Percentiles rank a stretch among this genome's conserved stretches.
Evolutionary conservation across 2,888 invertebrate species (phyloP).

Genomic region (Emmelina monodactyla): DNA sequence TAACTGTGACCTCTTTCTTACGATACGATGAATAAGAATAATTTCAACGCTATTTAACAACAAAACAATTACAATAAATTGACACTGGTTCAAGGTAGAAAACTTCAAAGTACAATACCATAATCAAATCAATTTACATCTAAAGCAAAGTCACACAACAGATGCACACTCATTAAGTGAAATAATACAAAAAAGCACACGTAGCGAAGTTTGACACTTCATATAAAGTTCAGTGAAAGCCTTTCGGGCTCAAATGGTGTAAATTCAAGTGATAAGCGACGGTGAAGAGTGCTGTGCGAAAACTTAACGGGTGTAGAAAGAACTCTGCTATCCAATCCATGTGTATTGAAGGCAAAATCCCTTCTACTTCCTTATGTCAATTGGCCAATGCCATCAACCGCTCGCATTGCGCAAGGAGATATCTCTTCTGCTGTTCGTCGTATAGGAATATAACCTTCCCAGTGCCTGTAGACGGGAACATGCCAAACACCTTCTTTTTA

Average conservation of each 20-base stretch:
- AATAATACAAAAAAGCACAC: background rate
- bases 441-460: slow-evolving; percentile 65
- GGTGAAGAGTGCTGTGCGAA: slow-evolving; percentile 40
- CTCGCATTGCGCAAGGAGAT: slow-evolving; percentile 46
- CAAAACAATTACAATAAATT: background rate
- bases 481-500: slow-evolving; percentile 68
- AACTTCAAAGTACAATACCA: background rate
- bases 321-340: slow-evolving; percentile 30
- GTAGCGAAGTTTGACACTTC: slow-evolving; percentile 20
- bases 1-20: too few relatives aligned
- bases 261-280: slow-evolving; percentile 48
- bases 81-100: background rate
- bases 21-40: background rate
- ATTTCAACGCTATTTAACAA: background rate
- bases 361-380: slow-evolving; percentile 59
- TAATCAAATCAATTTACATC: background rate
- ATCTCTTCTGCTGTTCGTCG: slow-evolving; percentile 53
- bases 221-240: slow-evolving; percentile 30
- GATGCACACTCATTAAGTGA: background rate
- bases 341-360: slow-evolving; percentile 25
- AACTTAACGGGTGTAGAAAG: slow-evolving; percentile 56
- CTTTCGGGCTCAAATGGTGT: slow-evolving; percentile 43
- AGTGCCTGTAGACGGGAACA: slow-evolving; percentile 70
- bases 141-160: background rate
- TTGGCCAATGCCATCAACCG: slow-evolving; percentile 37